Base-by-base conservation (phyloP, 2,888 invertebrate genomes). In the Idaea dimidiata region DNA sequence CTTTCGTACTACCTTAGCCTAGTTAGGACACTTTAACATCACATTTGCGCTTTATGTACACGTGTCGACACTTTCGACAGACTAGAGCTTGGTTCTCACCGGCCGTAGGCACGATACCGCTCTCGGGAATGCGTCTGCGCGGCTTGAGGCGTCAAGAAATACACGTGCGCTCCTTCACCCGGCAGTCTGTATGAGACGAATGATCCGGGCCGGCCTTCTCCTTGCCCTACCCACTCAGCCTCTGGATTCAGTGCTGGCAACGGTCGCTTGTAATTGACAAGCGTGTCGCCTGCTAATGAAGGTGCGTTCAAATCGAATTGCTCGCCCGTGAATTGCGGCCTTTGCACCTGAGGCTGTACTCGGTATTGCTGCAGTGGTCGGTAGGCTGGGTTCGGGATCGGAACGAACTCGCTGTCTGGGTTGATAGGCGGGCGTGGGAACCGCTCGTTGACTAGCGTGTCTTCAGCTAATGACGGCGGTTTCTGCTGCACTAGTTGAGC, bases 131-230 rank as follows among this genome's bases (percentile, higher is more conserved):
- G 79, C 63, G 83, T 84, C 54, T 83, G 82, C 59, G 79, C 92
- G 18, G 94, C 93, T 75, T 95, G 96, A 2, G 96, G 96, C 63
- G 96, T 96, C 65, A 96, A 87, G 89, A 96, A 96, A 81, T 96
- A 96, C 76, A 96, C 96, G 84, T 96, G 96, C 0, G 96, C 96
- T 10, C 95, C 95, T 72, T 96, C 95, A 0, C 96, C 96, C 0
- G 96, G 96, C 64, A 96, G 87, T 73, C 94, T 89, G 83, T 96
- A 96, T 10, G 96, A 95, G 70, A 96, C 95, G 75, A 94, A 95
- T 17, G 95, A 94, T n/a, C 93, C 94, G n/a, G 89, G 88, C 66
- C 88, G 82, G 55, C 91, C 91, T 65, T 89, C 88, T 65, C 92
- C 87, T 69, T 89, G 81, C 64, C 87, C 82, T 65, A 95, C 89